Evolutionary conservation across 2,797 vertebrate species (phyloP).

Genomic region (Pempheris klunzingeri): DNA sequence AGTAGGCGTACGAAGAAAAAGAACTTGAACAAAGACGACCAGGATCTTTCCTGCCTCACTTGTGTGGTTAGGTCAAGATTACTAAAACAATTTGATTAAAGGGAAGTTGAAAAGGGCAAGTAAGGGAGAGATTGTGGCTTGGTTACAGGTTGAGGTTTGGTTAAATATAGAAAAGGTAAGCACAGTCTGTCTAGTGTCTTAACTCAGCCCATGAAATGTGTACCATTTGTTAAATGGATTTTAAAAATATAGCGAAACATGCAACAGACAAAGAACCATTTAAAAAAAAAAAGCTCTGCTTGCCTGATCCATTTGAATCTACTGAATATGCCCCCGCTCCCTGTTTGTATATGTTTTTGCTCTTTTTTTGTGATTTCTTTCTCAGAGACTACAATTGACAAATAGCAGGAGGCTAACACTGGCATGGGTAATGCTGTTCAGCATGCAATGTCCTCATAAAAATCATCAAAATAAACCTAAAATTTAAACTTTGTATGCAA

Average conservation of each 20-base stretch:
- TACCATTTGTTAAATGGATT: background rate
- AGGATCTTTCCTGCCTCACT: background rate
- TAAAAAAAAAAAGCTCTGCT: background rate
- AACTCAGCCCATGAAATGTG: background rate
- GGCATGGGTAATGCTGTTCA: background rate
- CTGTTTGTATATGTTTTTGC: background rate
- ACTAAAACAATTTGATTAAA: background rate
- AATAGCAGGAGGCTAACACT: background rate
- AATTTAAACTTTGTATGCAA: constrained; percentile 12
- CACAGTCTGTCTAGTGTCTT: background rate
- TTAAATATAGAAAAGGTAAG: background rate
- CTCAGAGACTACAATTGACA: background rate
- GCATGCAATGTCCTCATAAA: background rate
- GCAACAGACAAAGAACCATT: background rate
- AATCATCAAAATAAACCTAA: constrained; percentile 6
- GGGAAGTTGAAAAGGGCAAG: background rate
- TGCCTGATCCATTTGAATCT: background rate
- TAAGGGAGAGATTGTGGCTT: background rate
- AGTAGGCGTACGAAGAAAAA: background rate
- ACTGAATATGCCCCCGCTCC: background rate
- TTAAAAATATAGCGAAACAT: background rate
- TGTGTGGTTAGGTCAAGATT: background rate
- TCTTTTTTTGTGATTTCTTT: background rate
- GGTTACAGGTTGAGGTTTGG: background rate
- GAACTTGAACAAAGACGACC: background rate